phyloP scores from a whole-genome alignment of 2,113 vertebrate genomes.

The Passerina amoena region DNA sequence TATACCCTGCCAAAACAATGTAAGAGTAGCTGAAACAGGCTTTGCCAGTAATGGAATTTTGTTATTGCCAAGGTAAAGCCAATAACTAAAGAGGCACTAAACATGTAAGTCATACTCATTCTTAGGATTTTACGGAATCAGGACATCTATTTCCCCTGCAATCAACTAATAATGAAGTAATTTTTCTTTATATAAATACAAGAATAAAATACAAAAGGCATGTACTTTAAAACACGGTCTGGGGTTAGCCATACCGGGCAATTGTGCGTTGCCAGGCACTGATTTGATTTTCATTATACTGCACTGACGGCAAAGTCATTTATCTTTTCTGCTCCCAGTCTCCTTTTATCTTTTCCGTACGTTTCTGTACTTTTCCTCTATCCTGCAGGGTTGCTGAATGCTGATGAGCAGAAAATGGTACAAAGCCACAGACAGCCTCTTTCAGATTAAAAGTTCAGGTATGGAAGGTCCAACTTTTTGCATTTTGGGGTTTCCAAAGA shows the following conservation, averaged over 20 bases:
- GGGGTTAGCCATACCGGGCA: slow-evolving; percentile 34
- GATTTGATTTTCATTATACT: slow-evolving; percentile 69
- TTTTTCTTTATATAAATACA: slow-evolving; percentile 70
- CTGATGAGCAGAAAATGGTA: slow-evolving; percentile 54
- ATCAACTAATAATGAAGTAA: slow-evolving; percentile 65
- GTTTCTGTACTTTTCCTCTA: slow-evolving; percentile 40
- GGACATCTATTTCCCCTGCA: slow-evolving; percentile 55
- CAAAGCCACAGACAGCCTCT: slow-evolving; percentile 13
- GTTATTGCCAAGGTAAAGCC: not conserved
- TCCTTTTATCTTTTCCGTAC: slow-evolving; percentile 61
- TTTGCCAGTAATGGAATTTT: not conserved
- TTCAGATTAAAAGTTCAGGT: slow-evolving; percentile 32
- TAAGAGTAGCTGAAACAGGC: not conserved
- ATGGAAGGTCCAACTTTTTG: not conserved
- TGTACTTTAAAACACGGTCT: slow-evolving; percentile 64
- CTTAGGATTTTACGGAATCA: not conserved
- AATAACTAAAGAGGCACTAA: not conserved
- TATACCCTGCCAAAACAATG: not conserved
- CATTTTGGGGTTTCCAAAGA: not conserved
- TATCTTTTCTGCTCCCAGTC: slow-evolving; percentile 54
- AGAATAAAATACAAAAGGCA: slow-evolving; percentile 64
- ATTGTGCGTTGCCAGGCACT: slow-evolving; percentile 20
- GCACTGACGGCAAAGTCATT: slow-evolving; percentile 48
- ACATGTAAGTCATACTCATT: not conserved
- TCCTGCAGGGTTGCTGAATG: slow-evolving; percentile 50